Conservation (phyloP, 2,797 vertebrate species). For the Notoglanidium macrostoma region DNA sequence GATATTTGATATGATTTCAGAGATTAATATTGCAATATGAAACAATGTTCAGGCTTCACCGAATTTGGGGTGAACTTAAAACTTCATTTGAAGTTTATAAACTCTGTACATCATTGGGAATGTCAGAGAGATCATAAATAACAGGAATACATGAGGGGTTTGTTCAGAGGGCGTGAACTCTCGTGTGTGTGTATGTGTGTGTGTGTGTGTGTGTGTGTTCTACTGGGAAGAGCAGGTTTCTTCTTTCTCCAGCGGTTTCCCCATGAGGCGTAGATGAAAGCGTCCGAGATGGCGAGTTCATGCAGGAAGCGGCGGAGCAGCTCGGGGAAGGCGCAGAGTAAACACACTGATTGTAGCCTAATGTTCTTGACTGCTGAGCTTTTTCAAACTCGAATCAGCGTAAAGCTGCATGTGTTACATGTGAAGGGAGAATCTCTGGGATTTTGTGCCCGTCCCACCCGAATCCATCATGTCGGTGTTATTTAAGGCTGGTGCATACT, state of each 20-base stretch:
- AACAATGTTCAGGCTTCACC: neutral
- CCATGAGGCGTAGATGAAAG: conserved; percentile 28
- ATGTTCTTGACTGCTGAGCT: neutral
- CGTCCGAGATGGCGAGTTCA: neutral
- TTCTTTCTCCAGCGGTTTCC: conserved; percentile 16
- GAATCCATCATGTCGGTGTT: neutral
- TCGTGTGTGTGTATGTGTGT: neutral
- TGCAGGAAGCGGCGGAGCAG: conserved; percentile 33
- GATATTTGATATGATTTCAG: neutral
- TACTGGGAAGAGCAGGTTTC: neutral
- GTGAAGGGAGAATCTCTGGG: neutral
- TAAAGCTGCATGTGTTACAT: neutral
- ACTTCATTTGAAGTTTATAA: neutral
- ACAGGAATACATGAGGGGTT: neutral
- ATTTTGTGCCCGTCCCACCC: neutral
- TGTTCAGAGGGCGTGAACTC: conserved; percentile 13
- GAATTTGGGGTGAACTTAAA: neutral
- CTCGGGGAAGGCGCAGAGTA: conserved; percentile 15
- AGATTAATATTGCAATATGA: neutral
- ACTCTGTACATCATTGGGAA: neutral
- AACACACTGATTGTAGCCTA: conserved; percentile 4
- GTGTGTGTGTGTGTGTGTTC: neutral
- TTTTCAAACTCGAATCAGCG: neutral
- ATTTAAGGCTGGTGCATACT: no score
- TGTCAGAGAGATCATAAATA: neutral